Conservation (phyloP, 1,140 invertebrate species). For the Cydia amplana region DNA sequence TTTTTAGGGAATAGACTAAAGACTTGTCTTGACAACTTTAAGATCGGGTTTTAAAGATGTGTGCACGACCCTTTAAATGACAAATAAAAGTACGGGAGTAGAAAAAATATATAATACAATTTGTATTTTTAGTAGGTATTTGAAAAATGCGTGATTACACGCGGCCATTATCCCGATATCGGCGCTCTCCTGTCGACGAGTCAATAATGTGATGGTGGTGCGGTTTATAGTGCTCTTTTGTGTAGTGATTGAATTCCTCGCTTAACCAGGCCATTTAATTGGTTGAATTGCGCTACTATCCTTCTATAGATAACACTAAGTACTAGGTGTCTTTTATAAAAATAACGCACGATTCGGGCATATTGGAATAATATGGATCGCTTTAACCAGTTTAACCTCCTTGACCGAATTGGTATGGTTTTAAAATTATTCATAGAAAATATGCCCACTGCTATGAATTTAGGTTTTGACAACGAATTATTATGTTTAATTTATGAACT, state of each 20-base stretch:
- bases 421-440: no score
- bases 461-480: no score
- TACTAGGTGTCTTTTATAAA: neutral
- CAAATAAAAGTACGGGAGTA: no score
- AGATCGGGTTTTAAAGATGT: no score
- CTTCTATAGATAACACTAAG: neutral
- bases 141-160: neutral
- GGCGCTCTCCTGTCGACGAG: neutral
- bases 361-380: no score
- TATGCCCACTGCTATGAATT: no score
- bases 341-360: neutral
- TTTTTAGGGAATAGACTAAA: no score
- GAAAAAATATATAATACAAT: no score
- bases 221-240: neutral
- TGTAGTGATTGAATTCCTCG: slow-evolving; percentile 2
- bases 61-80: no score
- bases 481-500: no score
- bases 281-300: neutral
- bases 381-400: neutral
- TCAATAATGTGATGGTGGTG: slow-evolving; percentile 4
- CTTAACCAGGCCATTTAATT: slow-evolving; percentile 3
- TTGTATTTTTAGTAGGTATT: no score
- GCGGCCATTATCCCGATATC: neutral
- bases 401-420: neutral
- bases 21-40: no score